Evolutionary conservation across 2,888 invertebrate species (phyloP), one percentile per base, ranked within the genome.

Genomic region (Hypomecis punctinalis): DNA sequence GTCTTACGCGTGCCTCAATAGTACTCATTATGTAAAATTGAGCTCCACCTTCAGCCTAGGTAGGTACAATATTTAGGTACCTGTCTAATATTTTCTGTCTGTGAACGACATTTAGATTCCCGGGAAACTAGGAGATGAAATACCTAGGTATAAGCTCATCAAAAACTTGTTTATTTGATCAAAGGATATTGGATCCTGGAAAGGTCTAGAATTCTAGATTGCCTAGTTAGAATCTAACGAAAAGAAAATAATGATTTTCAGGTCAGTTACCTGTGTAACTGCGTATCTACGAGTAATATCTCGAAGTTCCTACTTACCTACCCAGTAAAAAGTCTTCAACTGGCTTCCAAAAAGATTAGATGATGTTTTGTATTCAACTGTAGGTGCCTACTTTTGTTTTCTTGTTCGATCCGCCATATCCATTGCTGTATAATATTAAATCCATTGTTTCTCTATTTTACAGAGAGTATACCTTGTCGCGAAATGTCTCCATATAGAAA

Each of bases 1-100:
- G 55, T 54, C 37, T 10, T 23, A 42, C 61, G 61, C 45, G 61
- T 61, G 49, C 45, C 55, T 10, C 11, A 49, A 51, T 33, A 35
- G 46, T 23, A 37, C 5, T 46, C 13, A 11, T 33, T 36, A 49
- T 42, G 43, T 51, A 61, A 43, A 43, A 51, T 59, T 40, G 7
- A n/a, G 45, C 46, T 54, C 42, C n/a, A n/a, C n/a, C n/a, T n/a
- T n/a, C 36, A 42, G 46, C 36, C 11, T 40, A 53, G 7, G 5
- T 11, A 39, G 37, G 36, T 49, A 52, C 13, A 8, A 36, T 36
- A 6, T 10, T 33, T 33, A 10, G 33, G 3, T n/a, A 35, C 6
- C 48, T 48, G 5, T 47, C 0, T 11, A 11, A 37, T 52, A 42
- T 10, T 42, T 33, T 52, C 10, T 23, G 23, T 42, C 39, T 42